Evolutionary conservation across 2,888 invertebrate species (phyloP).

Genomic region (Nemoura dubitans): DNA sequence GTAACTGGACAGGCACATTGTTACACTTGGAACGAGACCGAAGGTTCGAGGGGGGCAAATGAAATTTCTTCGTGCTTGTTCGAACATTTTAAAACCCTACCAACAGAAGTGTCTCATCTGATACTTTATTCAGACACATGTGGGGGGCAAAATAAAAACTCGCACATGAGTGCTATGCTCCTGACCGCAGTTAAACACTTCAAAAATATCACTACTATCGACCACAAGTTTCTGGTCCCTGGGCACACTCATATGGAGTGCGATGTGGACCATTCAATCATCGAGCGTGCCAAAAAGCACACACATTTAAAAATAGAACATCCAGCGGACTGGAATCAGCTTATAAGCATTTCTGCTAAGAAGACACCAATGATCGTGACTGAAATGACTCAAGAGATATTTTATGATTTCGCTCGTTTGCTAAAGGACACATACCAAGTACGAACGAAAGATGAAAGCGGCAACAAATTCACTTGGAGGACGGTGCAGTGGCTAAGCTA

Average conservation of each 20-base stretch:
- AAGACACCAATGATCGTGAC: not conserved
- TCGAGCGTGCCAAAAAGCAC: slow-evolving; percentile 32
- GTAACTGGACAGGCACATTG: slow-evolving; percentile 25
- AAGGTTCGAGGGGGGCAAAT: slow-evolving; percentile 29
- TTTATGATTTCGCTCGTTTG: not conserved
- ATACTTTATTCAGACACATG: slow-evolving; percentile 35
- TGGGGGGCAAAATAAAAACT: slow-evolving; percentile 35
- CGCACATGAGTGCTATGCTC: slow-evolving; percentile 32
- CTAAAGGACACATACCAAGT: slow-evolving; percentile 10
- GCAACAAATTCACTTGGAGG: not conserved
- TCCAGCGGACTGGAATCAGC: slow-evolving; percentile 26
- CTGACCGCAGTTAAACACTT: slow-evolving; percentile 24
- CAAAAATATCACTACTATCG: slow-evolving; percentile 25
- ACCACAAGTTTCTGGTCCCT: slow-evolving; percentile 43
- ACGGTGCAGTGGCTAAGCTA: slow-evolving; percentile 9
- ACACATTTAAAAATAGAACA: slow-evolving; percentile 15
- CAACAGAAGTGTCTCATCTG: slow-evolving; percentile 26
- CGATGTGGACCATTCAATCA: slow-evolving; percentile 38
- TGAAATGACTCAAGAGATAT: slow-evolving; percentile 1
- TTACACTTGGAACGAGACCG: slow-evolving; percentile 25
- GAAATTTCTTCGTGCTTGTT: slow-evolving; percentile 38
- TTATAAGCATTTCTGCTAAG: slow-evolving; percentile 8
- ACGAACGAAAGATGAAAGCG: slow-evolving; percentile 12
- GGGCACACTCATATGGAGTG: slow-evolving; percentile 44
- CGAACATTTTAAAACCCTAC: slow-evolving; percentile 10